phyloP scores from a whole-genome alignment of 2,888 invertebrate genomes.

The Isoperla grammatica region DNA sequence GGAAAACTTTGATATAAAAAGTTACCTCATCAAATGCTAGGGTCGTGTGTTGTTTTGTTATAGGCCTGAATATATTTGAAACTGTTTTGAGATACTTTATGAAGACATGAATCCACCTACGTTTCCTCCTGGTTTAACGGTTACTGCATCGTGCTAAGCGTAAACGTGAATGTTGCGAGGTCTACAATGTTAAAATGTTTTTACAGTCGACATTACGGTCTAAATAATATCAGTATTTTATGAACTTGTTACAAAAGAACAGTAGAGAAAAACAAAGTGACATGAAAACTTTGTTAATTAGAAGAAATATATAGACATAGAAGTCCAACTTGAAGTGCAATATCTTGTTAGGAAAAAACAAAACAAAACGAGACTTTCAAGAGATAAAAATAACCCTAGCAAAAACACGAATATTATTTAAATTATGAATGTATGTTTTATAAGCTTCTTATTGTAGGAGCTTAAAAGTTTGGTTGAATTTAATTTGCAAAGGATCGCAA shows the following conservation, averaged over 20 bases:
- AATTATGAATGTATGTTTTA: too few relatives aligned
- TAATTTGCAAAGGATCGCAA: too few relatives aligned
- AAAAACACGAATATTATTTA: too few relatives aligned
- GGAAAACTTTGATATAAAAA: slow-evolving; percentile 26
- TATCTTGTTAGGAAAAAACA: slow-evolving; percentile 6
- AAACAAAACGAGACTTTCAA: not conserved
- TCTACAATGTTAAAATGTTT: slow-evolving; percentile 19
- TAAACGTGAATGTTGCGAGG: slow-evolving; percentile 5
- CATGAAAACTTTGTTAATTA: slow-evolving; percentile 22
- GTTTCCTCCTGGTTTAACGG: slow-evolving; percentile 6
- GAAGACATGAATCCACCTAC: slow-evolving; percentile 11
- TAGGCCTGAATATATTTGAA: slow-evolving; percentile 13
- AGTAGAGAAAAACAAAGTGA: slow-evolving; percentile 5
- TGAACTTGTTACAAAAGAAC: slow-evolving; percentile 12
- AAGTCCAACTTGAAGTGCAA: slow-evolving; percentile 8
- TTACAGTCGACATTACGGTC: slow-evolving; percentile 1
- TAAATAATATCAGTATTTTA: slow-evolving; percentile 11
- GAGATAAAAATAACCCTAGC: too few relatives aligned
- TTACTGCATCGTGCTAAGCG: slow-evolving; percentile 13
- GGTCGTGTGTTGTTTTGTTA: slow-evolving; percentile 20
- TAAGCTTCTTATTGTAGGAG: too few relatives aligned
- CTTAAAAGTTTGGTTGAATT: too few relatives aligned
- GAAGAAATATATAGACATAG: slow-evolving; percentile 11
- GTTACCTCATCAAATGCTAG: slow-evolving; percentile 28
- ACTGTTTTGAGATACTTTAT: slow-evolving; percentile 9